Evolutionary conservation across 2,888 invertebrate species (phyloP), one percentile per base, ranked within the genome.

Genomic region (Eupithecia inturbata): DNA sequence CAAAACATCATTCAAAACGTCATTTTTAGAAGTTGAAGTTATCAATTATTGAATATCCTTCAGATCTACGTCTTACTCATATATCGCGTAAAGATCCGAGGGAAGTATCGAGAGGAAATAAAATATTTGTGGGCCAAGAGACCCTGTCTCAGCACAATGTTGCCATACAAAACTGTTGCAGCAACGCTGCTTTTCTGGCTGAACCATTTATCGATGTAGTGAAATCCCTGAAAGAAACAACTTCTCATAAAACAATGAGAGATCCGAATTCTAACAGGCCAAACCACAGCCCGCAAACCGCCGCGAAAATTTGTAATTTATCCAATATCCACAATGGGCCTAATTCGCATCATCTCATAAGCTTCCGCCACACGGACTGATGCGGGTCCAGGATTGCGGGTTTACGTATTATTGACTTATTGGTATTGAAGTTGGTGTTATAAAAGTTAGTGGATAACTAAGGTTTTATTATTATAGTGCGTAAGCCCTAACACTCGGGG

Each of bases 231-330:
- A 53, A 22, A 53, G 22, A 53, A 53, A 53, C 41, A 33, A 68
- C 53, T 31, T 39, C 9, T 36, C 41, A 69, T 66, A 69, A 66
- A 73, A 69, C 72, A 72, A 73, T 73, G 66, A 69, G 64, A 68
- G 62, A 26, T 19, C n/a, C 31, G 22, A 66, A 64, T 66, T 63
- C 64, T 68, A 49, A 72, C 67, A 71, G 67, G 45, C 45, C 33
- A 26, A 49, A 26, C 33, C 36, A 26, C 63, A 26, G 53, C 57
- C 72, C 64, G 53, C 64, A 41, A 57, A 36, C 28, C 68, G 49
- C 36, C 64, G 26, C 62, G 72, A 60, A 41, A 72, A 66, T 69
- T 68, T 69, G 68, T 41, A 72, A 72, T 72, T 68, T 68, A 72
- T 72, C 62, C 62, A 26, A 16, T 28, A 28, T 63, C 62, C 41